Evolutionary conservation across 2,888 invertebrate species (phyloP).

Genomic region (Caenorhabditis sp.): DNA sequence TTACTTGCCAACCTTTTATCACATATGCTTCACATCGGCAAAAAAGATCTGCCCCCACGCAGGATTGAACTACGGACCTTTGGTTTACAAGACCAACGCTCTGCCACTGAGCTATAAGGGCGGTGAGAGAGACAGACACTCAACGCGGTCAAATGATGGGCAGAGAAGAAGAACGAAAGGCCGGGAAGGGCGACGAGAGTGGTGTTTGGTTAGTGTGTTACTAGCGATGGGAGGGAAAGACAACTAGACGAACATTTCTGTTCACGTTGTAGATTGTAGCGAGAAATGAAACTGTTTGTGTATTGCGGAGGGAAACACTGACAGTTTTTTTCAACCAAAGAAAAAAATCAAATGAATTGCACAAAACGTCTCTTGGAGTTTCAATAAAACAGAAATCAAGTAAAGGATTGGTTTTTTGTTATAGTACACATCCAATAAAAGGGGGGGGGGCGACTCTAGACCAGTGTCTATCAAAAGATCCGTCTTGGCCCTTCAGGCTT

Average conservation of each 20-base stretch:
- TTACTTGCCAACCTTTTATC: too few species aligned
- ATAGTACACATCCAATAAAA: background rate
- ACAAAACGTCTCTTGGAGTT: background rate
- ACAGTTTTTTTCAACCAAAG: too few species aligned
- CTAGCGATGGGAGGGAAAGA: background rate
- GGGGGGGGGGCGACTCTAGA: too few species aligned
- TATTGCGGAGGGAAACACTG: background rate
- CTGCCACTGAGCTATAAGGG: conserved; percentile 72
- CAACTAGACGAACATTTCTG: too few species aligned
- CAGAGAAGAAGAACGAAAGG: background rate
- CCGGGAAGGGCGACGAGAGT: background rate
- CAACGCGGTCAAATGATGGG: background rate
- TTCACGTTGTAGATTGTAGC: background rate
- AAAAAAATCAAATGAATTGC: too few species aligned
- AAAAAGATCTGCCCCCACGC: conserved; percentile 66
- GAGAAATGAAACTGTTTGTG: background rate
- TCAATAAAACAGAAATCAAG: background rate
- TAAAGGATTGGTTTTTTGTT: background rate
- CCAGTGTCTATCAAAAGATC: conserved; percentile 20
- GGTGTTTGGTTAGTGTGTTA: conserved; percentile 11
- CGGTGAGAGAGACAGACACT: background rate
- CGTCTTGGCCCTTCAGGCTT: background rate
- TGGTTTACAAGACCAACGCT: conserved; percentile 72
- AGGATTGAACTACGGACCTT: conserved; percentile 71
- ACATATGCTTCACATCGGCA: background rate